Evolutionary conservation across 2,888 invertebrate genomes (phyloP).

Genomic region (Cistogaster globosa): DNA sequence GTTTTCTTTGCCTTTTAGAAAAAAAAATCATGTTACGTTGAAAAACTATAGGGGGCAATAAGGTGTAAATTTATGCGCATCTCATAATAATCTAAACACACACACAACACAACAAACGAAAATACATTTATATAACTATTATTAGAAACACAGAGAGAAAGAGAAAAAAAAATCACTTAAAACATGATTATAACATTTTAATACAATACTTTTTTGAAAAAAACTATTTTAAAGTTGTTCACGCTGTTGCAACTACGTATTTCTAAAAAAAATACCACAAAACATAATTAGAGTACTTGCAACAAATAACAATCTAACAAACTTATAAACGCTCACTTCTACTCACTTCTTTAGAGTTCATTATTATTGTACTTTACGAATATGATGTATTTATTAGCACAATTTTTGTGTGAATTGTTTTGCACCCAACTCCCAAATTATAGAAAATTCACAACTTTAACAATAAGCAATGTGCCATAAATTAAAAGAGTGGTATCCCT

Average conservation of each 20-base stretch:
- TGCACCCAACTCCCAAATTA: constrained; percentile 71
- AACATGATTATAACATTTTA: constrained; percentile 67
- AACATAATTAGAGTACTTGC: constrained; percentile 34
- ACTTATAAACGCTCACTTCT: constrained; percentile 8
- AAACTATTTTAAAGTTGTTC: constrained; percentile 56
- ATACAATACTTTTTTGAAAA: constrained; percentile 65
- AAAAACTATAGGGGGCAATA: constrained; percentile 81
- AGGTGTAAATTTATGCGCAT: constrained; percentile 81
- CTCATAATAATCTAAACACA: constrained; percentile 63
- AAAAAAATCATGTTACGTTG: constrained; percentile 56
- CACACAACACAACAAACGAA: constrained; percentile 13
- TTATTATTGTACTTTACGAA: constrained; percentile 42
- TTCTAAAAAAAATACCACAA: constrained; percentile 1
- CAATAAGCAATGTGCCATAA: neutral
- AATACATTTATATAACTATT: neutral
- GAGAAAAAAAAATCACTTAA: constrained; percentile 50
- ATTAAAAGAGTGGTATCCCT: constrained; percentile 3
- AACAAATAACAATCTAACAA: constrained; percentile 39
- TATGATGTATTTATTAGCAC: constrained; percentile 70
- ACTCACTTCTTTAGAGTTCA: constrained; percentile 43
- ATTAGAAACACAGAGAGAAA: constrained; percentile 19
- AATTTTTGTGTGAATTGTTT: constrained; percentile 70
- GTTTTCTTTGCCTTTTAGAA: constrained; percentile 21
- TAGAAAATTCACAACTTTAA: constrained; percentile 53
- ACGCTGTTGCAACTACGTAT: constrained; percentile 41